A percentile compares a stretch with the other conserved stretches of the same genome.
Evolutionary conservation across 2,113 vertebrate genomes (phyloP).

Genomic region (Prochilodus magdalenae): DNA sequence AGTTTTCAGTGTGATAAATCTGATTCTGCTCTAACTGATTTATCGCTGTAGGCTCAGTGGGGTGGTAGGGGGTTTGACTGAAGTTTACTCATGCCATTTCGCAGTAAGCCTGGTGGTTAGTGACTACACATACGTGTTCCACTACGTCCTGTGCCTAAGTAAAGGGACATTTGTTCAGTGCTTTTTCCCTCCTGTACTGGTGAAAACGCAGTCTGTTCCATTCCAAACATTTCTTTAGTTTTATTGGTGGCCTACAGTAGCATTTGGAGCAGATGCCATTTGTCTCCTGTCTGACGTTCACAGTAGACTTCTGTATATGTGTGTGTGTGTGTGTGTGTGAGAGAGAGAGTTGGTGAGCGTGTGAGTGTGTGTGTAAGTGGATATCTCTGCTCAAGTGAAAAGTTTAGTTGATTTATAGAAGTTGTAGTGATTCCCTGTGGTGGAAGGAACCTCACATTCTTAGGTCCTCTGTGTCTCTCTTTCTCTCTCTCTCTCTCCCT

Average conservation of each 20-base stretch:
- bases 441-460: conserved; percentile 51
- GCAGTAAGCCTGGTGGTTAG: too few species aligned
- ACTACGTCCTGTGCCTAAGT: too few species aligned
- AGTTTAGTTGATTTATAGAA: conserved; percentile 62
- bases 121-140: too few species aligned
- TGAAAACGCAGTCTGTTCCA: conserved; percentile 32
- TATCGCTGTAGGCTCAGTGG: too few species aligned
- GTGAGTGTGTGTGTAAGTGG: conserved; percentile 14
- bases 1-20: too few species aligned
- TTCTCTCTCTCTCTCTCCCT: too few species aligned
- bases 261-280: conserved; percentile 44
- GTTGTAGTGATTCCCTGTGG: conserved; percentile 48
- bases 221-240: conserved; percentile 42
- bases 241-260: conserved; percentile 43
- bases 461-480: not conserved
- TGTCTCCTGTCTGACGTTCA: conserved; percentile 33
- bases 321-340: conserved; percentile 16
- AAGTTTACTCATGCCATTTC: too few species aligned
- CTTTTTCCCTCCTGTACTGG: not conserved
- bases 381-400: conserved; percentile 58
- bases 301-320: conserved; percentile 20
- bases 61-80: too few species aligned
- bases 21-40: too few species aligned
- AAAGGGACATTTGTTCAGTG: conserved; percentile 7
- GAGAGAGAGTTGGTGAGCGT: too few species aligned